Percentiles rank a stretch among this genome's conserved stretches.
Conservation (phyloP, 1,140 invertebrate genomes). For the Periplaneta americana region DNA sequence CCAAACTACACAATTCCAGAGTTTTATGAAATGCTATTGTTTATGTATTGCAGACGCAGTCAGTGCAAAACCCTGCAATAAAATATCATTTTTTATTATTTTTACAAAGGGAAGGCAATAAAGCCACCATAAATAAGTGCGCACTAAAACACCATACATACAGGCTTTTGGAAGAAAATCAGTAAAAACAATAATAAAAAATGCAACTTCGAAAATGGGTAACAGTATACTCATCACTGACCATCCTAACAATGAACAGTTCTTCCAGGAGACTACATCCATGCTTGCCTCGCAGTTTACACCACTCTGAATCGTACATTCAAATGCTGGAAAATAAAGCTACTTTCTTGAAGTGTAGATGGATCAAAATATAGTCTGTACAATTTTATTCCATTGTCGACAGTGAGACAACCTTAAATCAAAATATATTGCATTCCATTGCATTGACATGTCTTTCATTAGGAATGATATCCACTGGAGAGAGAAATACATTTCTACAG, state of each 20-base stretch:
- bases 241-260: background rate
- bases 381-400: background rate
- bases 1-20: constrained; percentile 5
- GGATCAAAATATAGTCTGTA: background rate
- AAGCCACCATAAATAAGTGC: constrained; percentile 5
- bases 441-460: background rate
- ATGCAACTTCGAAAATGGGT: background rate
- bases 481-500: background rate
- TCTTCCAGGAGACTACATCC: background rate
- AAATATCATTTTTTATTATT: background rate
- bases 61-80: constrained; percentile 15
- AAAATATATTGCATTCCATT: background rate
- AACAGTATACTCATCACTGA: background rate
- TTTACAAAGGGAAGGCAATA: background rate
- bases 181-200: background rate
- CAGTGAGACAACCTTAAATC: background rate
- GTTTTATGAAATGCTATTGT: background rate
- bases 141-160: constrained; percentile 3
- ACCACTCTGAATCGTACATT: no score
- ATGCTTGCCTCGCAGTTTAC: background rate
- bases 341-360: background rate
- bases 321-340: background rate
- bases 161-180: background rate
- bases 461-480: no score
- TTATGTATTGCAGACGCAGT: background rate